A percentile compares a stretch with the other conserved stretches of the same genome.
phyloP scores from a whole-genome alignment of 2,113 vertebrate genomes.

The Nibea coibor region DNA sequence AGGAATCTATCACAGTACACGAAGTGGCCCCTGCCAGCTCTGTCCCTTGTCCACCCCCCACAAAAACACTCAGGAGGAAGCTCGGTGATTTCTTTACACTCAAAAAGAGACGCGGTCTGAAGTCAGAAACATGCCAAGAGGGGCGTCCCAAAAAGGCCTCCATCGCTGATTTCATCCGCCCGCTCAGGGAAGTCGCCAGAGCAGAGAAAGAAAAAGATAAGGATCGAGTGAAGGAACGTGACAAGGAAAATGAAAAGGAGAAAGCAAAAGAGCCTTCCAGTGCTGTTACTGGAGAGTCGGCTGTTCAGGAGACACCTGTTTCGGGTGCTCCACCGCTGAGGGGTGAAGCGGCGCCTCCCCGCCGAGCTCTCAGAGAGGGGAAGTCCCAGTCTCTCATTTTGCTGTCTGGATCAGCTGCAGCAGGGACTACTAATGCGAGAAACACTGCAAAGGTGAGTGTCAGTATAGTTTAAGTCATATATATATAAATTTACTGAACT shows the following conservation, averaged over 20 bases:
- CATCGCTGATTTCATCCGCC: constrained; percentile 89
- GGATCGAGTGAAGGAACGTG: constrained; percentile 73
- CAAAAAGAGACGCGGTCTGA: constrained; percentile 87
- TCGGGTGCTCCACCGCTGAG: constrained; percentile 65
- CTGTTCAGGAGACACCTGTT: constrained; percentile 67
- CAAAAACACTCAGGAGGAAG: constrained; percentile 92
- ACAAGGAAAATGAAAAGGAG: constrained; percentile 79
- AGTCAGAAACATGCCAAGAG: constrained; percentile 87
- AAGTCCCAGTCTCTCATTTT: constrained; percentile 94
- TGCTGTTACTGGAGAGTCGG: constrained; percentile 56
- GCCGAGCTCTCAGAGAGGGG: constrained; percentile 88
- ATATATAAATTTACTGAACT: no score
- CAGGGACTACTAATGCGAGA: constrained; percentile 75
- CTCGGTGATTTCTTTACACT: constrained; percentile 94
- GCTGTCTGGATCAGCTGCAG: constrained; percentile 87
- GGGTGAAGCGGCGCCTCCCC: constrained; percentile 81
- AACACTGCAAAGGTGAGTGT: constrained; percentile 85
- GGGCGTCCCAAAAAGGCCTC: constrained; percentile 87
- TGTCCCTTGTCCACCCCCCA: constrained; percentile 79
- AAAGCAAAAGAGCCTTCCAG: constrained; percentile 64
- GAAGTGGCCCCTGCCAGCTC: constrained; percentile 76
- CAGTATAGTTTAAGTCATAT: neutral
- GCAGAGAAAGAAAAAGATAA: constrained; percentile 78
- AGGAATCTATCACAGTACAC: constrained; percentile 69
- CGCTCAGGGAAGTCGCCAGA: constrained; percentile 86